Percentiles rank a stretch among this genome's conserved stretches.
These are phyloP conservation scores for Stigmatopora argus DNA, from an alignment of 2,113 vertebrate species.

Conservation along the genomic window DNA sequence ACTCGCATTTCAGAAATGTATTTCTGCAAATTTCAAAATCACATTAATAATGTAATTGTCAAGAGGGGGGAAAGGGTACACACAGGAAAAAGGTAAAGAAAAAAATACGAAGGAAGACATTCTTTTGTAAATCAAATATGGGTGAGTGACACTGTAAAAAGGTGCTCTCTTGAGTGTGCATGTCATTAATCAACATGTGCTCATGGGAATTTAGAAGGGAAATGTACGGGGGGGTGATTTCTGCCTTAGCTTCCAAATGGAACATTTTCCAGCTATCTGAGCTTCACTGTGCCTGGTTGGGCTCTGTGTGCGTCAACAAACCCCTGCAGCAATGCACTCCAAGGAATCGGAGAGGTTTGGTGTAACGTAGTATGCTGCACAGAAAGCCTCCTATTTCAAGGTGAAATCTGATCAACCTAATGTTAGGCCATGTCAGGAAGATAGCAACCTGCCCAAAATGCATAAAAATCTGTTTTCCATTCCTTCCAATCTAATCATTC, in stretches of 20 bases:
- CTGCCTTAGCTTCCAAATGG: neutral
- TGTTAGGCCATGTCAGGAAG: neutral
- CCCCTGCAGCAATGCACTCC: neutral
- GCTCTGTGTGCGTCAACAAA: conserved; percentile 2
- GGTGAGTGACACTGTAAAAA: conserved; percentile 14
- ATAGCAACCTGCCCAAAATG: neutral
- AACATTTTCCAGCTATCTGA: neutral
- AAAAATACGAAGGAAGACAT: conserved; percentile 7
- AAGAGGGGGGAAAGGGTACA: conserved; percentile 36
- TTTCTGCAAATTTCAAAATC: conserved; percentile 65
- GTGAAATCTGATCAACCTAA: neutral
- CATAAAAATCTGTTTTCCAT: neutral
- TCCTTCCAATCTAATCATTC: neutral
- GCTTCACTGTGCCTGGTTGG: neutral
- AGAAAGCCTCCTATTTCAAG: neutral
- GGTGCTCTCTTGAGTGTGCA: conserved; percentile 11
- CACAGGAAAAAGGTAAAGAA: conserved; percentile 56
- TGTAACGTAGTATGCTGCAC: neutral
- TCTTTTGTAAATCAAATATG: conserved; percentile 42
- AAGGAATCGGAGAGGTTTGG: neutral
- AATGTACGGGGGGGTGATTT: neutral
- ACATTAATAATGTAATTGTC: conserved; percentile 72
- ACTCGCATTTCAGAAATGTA: conserved; percentile 62
- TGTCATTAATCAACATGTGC: conserved; percentile 8
- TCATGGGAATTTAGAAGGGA: neutral